Evolutionary conservation across 1,140 invertebrate genomes (phyloP).

Genomic region (Zophobas atratus): DNA sequence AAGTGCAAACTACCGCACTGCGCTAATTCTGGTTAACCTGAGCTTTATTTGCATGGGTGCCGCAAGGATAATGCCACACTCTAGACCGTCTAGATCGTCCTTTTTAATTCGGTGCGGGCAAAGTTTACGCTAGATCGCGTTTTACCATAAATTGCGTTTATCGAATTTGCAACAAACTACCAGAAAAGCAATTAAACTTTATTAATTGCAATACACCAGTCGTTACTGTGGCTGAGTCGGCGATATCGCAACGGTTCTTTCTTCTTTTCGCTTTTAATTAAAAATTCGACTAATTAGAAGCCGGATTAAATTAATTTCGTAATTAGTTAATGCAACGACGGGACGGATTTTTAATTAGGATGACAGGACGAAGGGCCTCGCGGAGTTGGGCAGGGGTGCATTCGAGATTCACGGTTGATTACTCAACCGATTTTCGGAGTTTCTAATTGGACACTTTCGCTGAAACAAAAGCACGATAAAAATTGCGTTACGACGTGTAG

Average conservation of each 20-base stretch:
- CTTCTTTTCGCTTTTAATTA: constrained; percentile 8
- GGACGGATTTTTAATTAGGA: constrained; percentile 23
- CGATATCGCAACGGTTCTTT: constrained; percentile 17
- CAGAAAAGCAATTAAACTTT: constrained; percentile 21
- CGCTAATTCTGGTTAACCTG: constrained; percentile 49
- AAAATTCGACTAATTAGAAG: constrained; percentile 31
- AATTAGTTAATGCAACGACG: constrained; percentile 25
- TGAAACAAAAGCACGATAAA: background rate
- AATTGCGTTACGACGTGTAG: background rate
- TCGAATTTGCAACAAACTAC: background rate
- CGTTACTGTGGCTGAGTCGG: constrained; percentile 10
- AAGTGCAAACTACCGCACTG: constrained; percentile 50
- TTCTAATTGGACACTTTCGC: background rate
- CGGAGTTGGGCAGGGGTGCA: background rate
- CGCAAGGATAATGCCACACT: constrained; percentile 8
- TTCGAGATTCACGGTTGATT: background rate
- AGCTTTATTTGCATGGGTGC: constrained; percentile 47
- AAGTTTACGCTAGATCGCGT: constrained; percentile 4
- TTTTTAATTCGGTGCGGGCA: no score
- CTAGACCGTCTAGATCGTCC: background rate
- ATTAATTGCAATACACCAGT: constrained; percentile 14
- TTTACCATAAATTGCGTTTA: constrained; percentile 12
- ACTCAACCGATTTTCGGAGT: background rate
- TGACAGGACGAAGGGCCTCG: background rate
- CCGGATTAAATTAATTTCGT: constrained; percentile 28